These are phyloP conservation scores for Pseudorectes ferrugineus DNA, from an alignment of 2,113 vertebrate genomes.

Conservation along the genomic window DNA sequence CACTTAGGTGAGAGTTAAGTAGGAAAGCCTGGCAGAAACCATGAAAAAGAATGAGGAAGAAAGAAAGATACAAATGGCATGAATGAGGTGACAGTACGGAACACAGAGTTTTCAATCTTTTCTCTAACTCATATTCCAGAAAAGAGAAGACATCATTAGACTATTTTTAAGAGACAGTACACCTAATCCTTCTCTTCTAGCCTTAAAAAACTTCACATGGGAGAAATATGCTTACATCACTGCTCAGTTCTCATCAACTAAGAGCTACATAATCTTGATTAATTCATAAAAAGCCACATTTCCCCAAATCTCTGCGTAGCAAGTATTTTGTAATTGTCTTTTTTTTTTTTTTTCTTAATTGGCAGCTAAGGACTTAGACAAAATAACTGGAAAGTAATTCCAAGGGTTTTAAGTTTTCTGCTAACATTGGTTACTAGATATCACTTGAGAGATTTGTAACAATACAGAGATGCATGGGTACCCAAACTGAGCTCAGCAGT, in stretches of 20 bases:
- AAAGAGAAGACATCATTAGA: neutral
- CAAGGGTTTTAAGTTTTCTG: neutral
- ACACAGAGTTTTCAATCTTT: neutral
- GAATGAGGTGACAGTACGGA: neutral
- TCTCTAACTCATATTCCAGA: neutral
- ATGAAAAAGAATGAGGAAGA: slow-evolving; percentile 54
- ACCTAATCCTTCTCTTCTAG: neutral
- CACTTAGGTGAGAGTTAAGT: slow-evolving; percentile 51
- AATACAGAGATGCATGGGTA: neutral
- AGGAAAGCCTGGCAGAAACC: slow-evolving; percentile 64
- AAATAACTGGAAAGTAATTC: neutral
- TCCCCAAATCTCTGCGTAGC: neutral
- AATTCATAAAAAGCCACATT: neutral
- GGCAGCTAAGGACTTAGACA: neutral
- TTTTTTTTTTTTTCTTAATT: neutral
- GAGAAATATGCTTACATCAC: neutral
- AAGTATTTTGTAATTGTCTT: neutral
- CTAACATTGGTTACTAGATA: neutral
- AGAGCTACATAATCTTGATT: neutral
- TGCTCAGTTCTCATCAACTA: neutral
- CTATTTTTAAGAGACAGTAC: neutral
- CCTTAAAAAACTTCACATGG: neutral
- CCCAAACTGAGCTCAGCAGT: neutral
- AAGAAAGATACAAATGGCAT: slow-evolving; percentile 44
- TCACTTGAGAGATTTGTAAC: neutral